Conservation (phyloP, 2,113 vertebrate species). For the Archocentrus centrarchus region DNA sequence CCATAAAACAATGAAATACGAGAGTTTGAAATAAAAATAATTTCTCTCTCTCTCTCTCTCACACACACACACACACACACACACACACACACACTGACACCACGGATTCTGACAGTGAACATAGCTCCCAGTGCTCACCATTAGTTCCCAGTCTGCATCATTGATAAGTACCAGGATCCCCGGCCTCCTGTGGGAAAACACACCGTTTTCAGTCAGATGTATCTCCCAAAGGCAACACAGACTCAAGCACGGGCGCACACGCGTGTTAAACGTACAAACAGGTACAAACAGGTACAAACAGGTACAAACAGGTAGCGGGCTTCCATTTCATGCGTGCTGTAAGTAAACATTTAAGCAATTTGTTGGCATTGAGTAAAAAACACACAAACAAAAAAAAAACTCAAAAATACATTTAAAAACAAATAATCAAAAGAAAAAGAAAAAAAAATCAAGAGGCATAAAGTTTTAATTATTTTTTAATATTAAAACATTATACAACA, state of each 20-base stretch:
- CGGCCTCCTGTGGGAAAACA: slow-evolving; percentile 87
- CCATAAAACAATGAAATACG: background rate
- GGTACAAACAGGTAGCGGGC: background rate
- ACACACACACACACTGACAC: background rate
- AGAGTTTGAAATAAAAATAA: background rate
- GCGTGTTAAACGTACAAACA: slow-evolving; percentile 2
- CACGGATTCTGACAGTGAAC: slow-evolving; percentile 44
- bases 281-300: slow-evolving; percentile 17
- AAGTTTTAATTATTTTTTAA: background rate
- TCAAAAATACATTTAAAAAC: background rate
- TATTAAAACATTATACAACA: background rate
- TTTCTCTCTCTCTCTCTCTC: no score
- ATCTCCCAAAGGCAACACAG: slow-evolving; percentile 15
- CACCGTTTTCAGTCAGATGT: slow-evolving; percentile 37
- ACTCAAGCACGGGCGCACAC: background rate
- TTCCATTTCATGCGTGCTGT: background rate
- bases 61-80: no score
- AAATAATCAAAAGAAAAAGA: background rate
- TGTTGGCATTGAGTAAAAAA: background rate
- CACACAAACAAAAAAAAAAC: background rate
- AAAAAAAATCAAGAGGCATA: background rate
- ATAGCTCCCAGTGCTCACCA: slow-evolving; percentile 86
- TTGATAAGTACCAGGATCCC: slow-evolving; percentile 98
- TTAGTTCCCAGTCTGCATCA: slow-evolving; percentile 97
- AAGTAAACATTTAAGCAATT: background rate